Conservation (phyloP, 2,113 vertebrate species). For the Acinonyx jubatus region DNA sequence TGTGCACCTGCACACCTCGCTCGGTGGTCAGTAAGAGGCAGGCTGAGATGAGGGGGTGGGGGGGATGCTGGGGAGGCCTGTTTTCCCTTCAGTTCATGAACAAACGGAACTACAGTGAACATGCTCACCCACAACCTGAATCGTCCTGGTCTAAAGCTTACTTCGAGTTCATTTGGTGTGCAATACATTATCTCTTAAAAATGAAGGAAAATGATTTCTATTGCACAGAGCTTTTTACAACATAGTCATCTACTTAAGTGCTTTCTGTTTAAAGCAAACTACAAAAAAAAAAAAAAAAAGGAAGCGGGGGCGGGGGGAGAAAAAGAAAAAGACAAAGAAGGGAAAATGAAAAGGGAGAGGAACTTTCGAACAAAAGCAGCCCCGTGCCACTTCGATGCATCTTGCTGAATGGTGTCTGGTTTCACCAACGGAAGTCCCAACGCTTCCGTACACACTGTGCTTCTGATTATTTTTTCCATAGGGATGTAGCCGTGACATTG, state of each 20-base stretch:
- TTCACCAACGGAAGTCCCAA: constrained; percentile 48
- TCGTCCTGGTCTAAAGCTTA: constrained; percentile 71
- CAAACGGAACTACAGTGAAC: constrained; percentile 57
- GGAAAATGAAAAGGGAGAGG: neutral
- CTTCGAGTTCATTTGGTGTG: constrained; percentile 61
- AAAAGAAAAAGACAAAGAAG: neutral
- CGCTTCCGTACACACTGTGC: constrained; percentile 78
- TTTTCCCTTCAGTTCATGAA: neutral
- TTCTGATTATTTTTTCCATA: constrained; percentile 77
- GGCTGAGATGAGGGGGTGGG: neutral
- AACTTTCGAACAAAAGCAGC: constrained; percentile 20
- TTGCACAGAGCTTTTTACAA: constrained; percentile 83
- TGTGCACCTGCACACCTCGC: neutral
- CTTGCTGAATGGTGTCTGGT: neutral
- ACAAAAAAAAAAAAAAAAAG: neutral
- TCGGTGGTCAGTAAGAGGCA: neutral
- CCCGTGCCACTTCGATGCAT: constrained; percentile 40
- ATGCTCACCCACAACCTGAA: constrained; percentile 60
- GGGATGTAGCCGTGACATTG: constrained; percentile 73
- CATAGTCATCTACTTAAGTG: constrained; percentile 74
- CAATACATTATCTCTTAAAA: constrained; percentile 61
- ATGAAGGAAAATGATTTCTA: constrained; percentile 74
- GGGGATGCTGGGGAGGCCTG: neutral
- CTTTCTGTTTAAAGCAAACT: constrained; percentile 75
- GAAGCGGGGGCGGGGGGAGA: neutral